Base-by-base conservation (phyloP, 2,888 invertebrate genomes). In the Cheilosia vulpina region DNA sequence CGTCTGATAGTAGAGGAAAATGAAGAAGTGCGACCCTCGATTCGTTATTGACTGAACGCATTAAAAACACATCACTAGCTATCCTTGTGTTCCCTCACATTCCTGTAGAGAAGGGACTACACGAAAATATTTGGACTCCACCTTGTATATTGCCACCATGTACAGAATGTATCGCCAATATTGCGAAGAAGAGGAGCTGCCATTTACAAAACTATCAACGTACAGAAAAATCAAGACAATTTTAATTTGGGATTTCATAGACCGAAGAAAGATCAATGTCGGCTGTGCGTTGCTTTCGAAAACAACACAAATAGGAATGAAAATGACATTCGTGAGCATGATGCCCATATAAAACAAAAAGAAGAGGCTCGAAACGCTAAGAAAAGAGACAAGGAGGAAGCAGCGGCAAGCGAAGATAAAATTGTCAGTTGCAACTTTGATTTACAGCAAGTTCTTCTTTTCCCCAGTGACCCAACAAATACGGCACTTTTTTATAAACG, bases 21-120 rank as follows among this genome's bases (percentile, higher is more conserved):
- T n/a, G 4, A 43, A 43, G 43, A 43, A 43, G 43, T 43, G n/a
- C 43, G 15, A 43, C 43, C 43, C 15, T 43, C 43, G 13, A n/a
- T 43, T 43, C n/a, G 1, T 38, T 5, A 58, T 41, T 41, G 24
- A 52, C 24, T 52, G 11, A 52, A 52, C 4, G 5, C 11, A 43
- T 43, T n/a, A 43, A 15, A 15, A n/a, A 43, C 6, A 43, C 13
- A 43, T 43, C 7, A n/a, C 4, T 43, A 43, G n/a, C 43, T n/a
- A 31, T 53, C 50, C 66, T 41, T 66, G 53, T 53, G 41, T 66
- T 38, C 53, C 66, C 13, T 66, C 52, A n/a, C 66, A 53, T 66
- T 53, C 27, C 66, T 66, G 65, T n/a, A 24, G 66, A 66, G 66
- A 66, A 66, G 53, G 27, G 52, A 41, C 66, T 66, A n/a, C 38